Percentiles rank a stretch among this genome's conserved stretches.
These are phyloP conservation scores for Tupiocoris notatus DNA, from an alignment of 2,888 invertebrate species.

Conservation along the genomic window DNA sequence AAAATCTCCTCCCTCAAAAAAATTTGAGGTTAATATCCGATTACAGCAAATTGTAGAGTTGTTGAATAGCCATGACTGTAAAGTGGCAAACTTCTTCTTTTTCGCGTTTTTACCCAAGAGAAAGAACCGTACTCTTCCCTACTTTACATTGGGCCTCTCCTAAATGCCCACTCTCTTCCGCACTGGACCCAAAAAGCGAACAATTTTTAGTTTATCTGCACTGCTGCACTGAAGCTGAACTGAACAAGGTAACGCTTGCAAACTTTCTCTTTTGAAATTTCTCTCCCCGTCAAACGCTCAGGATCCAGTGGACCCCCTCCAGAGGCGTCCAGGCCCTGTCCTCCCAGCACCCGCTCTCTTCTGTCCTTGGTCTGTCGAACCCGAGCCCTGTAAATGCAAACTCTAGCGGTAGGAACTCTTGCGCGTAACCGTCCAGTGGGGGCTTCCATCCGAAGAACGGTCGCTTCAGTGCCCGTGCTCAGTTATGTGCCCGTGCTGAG, in stretches of 20 bases:
- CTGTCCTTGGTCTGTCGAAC: slow-evolving; percentile 34
- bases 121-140: too few relatives aligned
- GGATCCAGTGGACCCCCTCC: not conserved
- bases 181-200: too few relatives aligned
- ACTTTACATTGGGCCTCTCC: too few relatives aligned
- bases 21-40: too few relatives aligned
- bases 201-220: too few relatives aligned
- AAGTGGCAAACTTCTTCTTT: too few relatives aligned
- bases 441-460: not conserved
- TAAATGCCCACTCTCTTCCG: too few relatives aligned
- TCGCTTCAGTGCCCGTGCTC: not conserved
- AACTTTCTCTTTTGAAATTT: slow-evolving; percentile 19
- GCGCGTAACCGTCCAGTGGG: not conserved
- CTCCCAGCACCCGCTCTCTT: not conserved
- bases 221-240: not conserved
- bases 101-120: too few relatives aligned
- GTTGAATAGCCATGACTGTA: too few relatives aligned
- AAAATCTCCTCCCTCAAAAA: too few relatives aligned
- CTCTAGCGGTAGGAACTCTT: not conserved
- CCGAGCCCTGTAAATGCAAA: not conserved
- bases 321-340: not conserved
- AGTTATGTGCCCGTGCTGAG: not conserved
- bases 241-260: not conserved
- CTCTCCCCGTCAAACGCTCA: not conserved
- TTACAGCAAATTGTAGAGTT: too few relatives aligned